phyloP scores from a whole-genome alignment of 1,140 invertebrate species.

The Leucophenga varia region DNA sequence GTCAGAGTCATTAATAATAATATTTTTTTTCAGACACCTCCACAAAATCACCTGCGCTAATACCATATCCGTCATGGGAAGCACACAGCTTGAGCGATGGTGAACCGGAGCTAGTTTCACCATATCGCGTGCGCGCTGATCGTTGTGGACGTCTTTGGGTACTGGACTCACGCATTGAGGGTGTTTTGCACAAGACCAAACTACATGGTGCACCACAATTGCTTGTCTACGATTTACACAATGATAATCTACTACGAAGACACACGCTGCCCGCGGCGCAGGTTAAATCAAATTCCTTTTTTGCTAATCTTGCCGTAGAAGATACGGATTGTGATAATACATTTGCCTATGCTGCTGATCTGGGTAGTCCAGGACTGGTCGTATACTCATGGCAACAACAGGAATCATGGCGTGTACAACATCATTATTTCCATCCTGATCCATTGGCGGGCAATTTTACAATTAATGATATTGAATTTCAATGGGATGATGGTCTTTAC shows the following conservation, averaged over 20 bases:
- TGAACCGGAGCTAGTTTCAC: constrained; percentile 70
- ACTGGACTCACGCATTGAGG: constrained; percentile 69
- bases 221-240: constrained; percentile 72
- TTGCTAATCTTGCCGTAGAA: constrained; percentile 75
- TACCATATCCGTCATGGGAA: constrained; percentile 75
- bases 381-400: constrained; percentile 71
- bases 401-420: constrained; percentile 69
- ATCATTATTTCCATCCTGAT: constrained; percentile 72
- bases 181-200: constrained; percentile 62
- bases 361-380: constrained; percentile 66
- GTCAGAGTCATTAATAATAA: too few species aligned
- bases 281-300: constrained; percentile 68
- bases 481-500: constrained; percentile 75
- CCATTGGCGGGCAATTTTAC: constrained; percentile 70
- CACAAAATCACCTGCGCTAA: constrained; percentile 66
- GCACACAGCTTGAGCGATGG: constrained; percentile 61
- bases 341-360: constrained; percentile 68
- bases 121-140: constrained; percentile 72
- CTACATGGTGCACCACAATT: constrained; percentile 61
- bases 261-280: constrained; percentile 65
- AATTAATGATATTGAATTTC: constrained; percentile 70
- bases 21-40: constrained; percentile 62
- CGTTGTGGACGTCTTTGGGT: constrained; percentile 75
- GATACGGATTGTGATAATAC: constrained; percentile 68
- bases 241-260: constrained; percentile 67